phyloP scores from a whole-genome alignment of 2,888 invertebrate species.

The Miltochrista miniata region DNA sequence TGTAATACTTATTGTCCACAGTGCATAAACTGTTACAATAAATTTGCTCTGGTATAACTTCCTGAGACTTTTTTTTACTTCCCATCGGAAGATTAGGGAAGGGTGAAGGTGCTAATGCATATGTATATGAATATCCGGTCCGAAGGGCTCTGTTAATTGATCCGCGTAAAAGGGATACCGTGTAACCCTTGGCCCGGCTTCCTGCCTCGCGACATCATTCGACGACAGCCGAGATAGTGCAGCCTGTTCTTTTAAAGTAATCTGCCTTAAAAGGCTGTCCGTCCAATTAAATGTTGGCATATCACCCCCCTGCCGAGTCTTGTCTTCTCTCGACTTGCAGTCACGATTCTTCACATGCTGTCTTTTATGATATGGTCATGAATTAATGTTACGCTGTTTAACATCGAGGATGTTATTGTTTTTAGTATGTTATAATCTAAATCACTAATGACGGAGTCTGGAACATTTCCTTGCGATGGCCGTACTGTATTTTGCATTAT shows the following conservation, averaged over 20 bases:
- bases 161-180: constrained; percentile 82
- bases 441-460: constrained; percentile 28
- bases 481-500: constrained; percentile 38
- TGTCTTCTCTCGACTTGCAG: constrained; percentile 47
- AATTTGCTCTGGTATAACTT: constrained; percentile 47
- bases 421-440: constrained; percentile 32
- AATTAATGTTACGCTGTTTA: constrained; percentile 24
- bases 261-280: constrained; percentile 51
- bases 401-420: constrained; percentile 33
- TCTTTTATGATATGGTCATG: constrained; percentile 27
- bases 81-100: constrained; percentile 73
- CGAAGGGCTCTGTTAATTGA: constrained; percentile 79
- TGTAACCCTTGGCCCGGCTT: constrained; percentile 68
- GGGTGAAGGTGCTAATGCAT: constrained; percentile 80
- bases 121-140: constrained; percentile 78
- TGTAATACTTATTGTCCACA: too few relatives aligned
- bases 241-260: constrained; percentile 53
- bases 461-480: constrained; percentile 25
- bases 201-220: constrained; percentile 63
- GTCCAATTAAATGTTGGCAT: constrained; percentile 55
- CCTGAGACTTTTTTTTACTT: constrained; percentile 53
- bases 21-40: too few relatives aligned
- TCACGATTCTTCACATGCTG: constrained; percentile 42
- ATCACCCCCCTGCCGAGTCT: constrained; percentile 50
- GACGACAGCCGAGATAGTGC: constrained; percentile 55